phyloP scores from a whole-genome alignment of 2,113 vertebrate species.

The Empidonax alnorum region DNA sequence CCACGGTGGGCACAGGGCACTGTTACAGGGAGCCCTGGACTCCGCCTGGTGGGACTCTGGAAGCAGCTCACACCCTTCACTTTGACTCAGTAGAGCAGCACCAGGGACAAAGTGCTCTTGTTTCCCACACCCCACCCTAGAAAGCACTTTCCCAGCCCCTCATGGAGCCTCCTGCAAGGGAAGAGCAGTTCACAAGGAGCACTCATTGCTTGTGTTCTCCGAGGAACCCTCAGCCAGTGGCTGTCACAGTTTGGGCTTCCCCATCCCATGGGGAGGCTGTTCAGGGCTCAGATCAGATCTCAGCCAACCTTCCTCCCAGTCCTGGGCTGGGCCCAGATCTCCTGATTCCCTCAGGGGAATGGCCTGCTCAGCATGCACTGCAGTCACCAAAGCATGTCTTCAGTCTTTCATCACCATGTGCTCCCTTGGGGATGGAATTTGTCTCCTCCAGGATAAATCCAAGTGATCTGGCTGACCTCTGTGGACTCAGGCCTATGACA shows the following conservation, averaged over 20 bases:
- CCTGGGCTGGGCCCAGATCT: background rate
- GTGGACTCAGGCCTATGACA: background rate
- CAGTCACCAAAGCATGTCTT: background rate
- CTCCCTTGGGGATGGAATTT: background rate
- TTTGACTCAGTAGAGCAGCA: background rate
- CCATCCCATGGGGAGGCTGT: background rate
- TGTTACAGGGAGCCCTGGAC: background rate
- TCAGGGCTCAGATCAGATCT: background rate
- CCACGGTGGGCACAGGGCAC: background rate
- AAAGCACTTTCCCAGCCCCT: background rate
- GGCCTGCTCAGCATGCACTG: background rate
- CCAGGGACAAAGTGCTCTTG: background rate
- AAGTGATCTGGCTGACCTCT: background rate
- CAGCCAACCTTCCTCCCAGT: background rate
- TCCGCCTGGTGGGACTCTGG: background rate
- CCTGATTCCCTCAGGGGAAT: background rate
- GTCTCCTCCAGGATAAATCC: background rate
- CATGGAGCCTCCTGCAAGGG: background rate
- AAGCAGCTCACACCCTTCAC: background rate
- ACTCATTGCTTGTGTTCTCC: background rate
- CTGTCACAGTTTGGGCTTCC: background rate
- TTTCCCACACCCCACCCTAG: background rate
- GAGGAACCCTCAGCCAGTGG: background rate
- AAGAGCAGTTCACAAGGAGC: background rate
- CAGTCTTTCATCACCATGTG: background rate